Base-by-base conservation (phyloP, 2,888 invertebrate species). In the Perdita meconis region DNA sequence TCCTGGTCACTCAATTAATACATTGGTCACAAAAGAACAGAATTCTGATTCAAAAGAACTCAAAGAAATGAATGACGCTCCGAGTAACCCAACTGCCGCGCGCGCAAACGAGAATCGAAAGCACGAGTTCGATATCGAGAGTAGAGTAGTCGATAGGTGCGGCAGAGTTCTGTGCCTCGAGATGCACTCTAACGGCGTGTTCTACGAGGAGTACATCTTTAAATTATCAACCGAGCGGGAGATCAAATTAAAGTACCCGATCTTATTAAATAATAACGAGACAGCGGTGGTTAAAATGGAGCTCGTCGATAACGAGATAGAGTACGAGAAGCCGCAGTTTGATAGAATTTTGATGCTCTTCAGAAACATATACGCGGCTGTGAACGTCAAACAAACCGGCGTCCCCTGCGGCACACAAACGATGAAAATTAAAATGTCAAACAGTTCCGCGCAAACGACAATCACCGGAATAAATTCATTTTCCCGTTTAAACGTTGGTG, bases 331-430 rank as follows among this genome's bases (percentile, higher is more conserved):
- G 1, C 63, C 69, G 2, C 53, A 78, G 1, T 64, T 79, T 3
- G 86, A 88, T 16, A 73, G 81, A 26, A 84, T 85, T 19, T 63
- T 81, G 16, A 77, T 89, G 60, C 85, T 83, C 36, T 69, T 89
- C 4, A 84, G 80, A 16, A 81, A 84, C 10, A 59, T 87, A n/a
- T 77, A 81, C 36, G 78, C 74, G 19, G 69, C 76, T 0, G 70
- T 86, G 4, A 82, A 73, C 50, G 55, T 88, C 4, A 81, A 83
- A 44, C 83, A 76, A 65, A 85, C 79, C 1, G 85, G 82, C 0
- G 57, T 85, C 6, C 65, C 86, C 42, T 88, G 89, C 47, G 81
- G 78, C n/a, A 81, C 83, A 1, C 89, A 89, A 51, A 89, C 89
- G 2, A 78, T n/a, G 0, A 83, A 44, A 69, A 60, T 47, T 5